Conservation (phyloP, 2,797 vertebrate genomes). For the Masticophis lateralis region DNA sequence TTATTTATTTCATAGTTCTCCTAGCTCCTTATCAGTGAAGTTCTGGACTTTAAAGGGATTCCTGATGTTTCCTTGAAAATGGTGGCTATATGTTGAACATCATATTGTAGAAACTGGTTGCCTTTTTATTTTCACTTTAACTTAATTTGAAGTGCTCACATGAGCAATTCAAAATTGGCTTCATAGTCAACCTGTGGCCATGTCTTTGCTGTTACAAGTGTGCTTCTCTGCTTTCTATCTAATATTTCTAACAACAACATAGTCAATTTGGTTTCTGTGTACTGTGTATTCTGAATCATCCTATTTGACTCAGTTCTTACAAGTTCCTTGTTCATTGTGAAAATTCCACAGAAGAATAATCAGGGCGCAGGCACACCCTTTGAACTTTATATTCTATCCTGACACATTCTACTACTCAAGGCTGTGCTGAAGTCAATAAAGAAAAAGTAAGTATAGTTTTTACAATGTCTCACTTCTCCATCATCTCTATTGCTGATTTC, state of each 20-base stretch:
- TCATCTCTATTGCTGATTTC: not conserved
- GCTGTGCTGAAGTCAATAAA: not conserved
- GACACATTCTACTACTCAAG: not conserved
- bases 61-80: not conserved
- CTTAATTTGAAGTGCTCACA: not conserved
- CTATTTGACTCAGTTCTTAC: no score
- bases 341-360: not conserved
- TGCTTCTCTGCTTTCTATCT: not conserved
- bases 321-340: not conserved
- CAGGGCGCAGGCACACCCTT: not conserved
- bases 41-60: not conserved
- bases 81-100: not conserved
- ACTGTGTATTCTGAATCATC: not conserved
- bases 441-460: not conserved
- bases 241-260: not conserved
- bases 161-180: not conserved
- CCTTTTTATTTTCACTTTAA: not conserved
- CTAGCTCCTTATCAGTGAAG: not conserved
- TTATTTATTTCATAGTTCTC: not conserved
- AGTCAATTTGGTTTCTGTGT: not conserved
- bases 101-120: not conserved
- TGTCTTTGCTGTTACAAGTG: not conserved
- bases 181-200: not conserved
- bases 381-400: not conserved
- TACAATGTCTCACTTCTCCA: not conserved